Evolutionary conservation across 2,113 vertebrate species (phyloP).

Genomic region (Sporophila hypoxantha): DNA sequence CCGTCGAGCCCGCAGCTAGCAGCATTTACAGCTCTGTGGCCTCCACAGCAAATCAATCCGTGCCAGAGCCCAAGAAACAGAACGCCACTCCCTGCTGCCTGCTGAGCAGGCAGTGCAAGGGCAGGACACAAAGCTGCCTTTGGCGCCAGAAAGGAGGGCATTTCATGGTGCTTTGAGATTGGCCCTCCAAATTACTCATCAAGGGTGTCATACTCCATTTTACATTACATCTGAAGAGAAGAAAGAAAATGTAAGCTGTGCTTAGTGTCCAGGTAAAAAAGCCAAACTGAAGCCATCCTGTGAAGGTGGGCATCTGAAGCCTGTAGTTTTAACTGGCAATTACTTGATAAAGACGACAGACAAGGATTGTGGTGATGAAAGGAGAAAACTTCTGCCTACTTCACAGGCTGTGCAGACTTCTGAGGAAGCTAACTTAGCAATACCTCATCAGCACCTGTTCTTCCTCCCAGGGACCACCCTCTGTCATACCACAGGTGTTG

Average conservation of each 20-base stretch:
- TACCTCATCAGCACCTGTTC: background rate
- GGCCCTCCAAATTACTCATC: background rate
- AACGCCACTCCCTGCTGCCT: background rate
- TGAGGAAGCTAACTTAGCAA: background rate
- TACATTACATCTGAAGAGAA: background rate
- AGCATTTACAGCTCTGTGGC: background rate
- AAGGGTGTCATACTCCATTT: background rate
- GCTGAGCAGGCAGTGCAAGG: background rate
- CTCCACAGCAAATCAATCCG: accelerated
- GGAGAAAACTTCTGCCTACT: background rate
- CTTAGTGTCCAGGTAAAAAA: background rate
- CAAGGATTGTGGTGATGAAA: background rate
- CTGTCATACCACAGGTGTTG: accelerated
- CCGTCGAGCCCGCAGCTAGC: background rate
- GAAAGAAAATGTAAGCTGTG: background rate
- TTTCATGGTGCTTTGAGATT: background rate
- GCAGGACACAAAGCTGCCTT: background rate
- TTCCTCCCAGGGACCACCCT: background rate
- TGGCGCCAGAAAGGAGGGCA: accelerated
- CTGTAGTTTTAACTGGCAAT: background rate
- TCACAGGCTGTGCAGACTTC: background rate
- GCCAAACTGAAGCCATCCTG: background rate
- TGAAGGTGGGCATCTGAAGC: background rate
- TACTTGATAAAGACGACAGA: background rate
- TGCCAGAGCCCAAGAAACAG: background rate